A percentile compares a stretch with the other conserved stretches of the same genome.
phyloP scores from a whole-genome alignment of 2,888 invertebrate genomes.

The Brachycybe producta region DNA sequence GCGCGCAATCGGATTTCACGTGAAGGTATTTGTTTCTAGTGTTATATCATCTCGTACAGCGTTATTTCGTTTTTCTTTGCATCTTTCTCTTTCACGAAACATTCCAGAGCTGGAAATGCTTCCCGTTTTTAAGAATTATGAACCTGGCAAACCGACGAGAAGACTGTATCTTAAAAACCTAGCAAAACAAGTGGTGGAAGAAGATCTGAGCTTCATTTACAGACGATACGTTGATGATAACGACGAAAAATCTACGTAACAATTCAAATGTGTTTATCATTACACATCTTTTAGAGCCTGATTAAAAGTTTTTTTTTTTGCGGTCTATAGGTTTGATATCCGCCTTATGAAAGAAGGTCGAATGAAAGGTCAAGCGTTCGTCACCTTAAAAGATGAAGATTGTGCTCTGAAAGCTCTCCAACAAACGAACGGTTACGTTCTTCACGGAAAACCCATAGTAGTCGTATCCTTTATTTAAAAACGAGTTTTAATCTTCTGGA shows the following conservation, averaged over 20 bases:
- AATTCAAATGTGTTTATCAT: background rate
- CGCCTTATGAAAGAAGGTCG: conserved; percentile 83
- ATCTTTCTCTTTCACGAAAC: background rate
- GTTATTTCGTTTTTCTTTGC: conserved; percentile 7
- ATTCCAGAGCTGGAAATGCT: conserved; percentile 51
- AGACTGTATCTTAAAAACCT: conserved; percentile 88
- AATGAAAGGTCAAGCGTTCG: conserved; percentile 93
- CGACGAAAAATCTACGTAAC: conserved; percentile 29
- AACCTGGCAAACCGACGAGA: conserved; percentile 62
- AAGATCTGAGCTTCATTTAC: conserved; percentile 63
- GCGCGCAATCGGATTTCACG: conserved; percentile 52
- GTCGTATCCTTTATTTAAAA: conserved; percentile 37
- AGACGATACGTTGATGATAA: conserved; percentile 47
- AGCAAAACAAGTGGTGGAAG: conserved; percentile 59
- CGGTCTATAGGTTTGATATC: conserved; percentile 52
- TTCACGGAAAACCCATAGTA: conserved; percentile 79
- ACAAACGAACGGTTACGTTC: conserved; percentile 74
- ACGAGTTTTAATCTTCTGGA: too few relatives aligned
- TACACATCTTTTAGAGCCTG: background rate
- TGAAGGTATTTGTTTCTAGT: conserved; percentile 37
- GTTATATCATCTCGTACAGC: background rate
- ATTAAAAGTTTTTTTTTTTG: conserved; percentile 23
- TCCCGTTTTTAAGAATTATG: conserved; percentile 74
- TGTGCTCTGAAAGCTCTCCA: conserved; percentile 59
- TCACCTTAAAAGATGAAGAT: conserved; percentile 58